Percentiles rank a stretch among this genome's conserved stretches.
Conservation (phyloP, 2,113 vertebrate genomes). For the Gracilinanus agilis region DNA sequence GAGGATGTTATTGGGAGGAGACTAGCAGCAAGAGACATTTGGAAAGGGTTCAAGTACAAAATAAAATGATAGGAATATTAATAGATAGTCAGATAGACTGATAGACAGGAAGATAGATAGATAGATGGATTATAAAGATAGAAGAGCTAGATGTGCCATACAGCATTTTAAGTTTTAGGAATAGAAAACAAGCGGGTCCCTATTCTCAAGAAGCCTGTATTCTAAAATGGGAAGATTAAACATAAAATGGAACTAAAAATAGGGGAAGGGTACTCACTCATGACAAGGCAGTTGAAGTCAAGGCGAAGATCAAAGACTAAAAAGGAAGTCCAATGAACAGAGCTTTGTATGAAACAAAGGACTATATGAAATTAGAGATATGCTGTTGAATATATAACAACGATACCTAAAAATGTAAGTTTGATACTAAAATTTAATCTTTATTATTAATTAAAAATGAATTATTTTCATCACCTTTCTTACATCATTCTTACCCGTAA, state of each 20-base stretch:
- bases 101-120: too few relatives aligned
- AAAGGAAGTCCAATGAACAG: neutral
- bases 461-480: neutral
- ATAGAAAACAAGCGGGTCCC: too few relatives aligned
- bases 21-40: neutral
- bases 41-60: neutral
- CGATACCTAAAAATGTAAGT: neutral
- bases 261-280: too few relatives aligned
- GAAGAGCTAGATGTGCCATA: too few relatives aligned
- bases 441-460: neutral
- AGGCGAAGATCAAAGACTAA: too few relatives aligned
- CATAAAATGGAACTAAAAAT: too few relatives aligned
- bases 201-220: too few relatives aligned
- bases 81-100: too few relatives aligned
- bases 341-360: neutral
- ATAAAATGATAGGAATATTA: neutral
- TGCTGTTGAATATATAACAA: neutral
- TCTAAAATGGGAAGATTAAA: too few relatives aligned
- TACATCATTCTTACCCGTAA: neutral
- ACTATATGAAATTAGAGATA: neutral
- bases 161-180: too few relatives aligned
- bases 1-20: neutral
- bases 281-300: too few relatives aligned
- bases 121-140: too few relatives aligned
- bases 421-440: neutral